These are phyloP conservation scores for Aplodontia rufa DNA, from an alignment of 2,113 vertebrate genomes.

Conservation along the genomic window DNA sequence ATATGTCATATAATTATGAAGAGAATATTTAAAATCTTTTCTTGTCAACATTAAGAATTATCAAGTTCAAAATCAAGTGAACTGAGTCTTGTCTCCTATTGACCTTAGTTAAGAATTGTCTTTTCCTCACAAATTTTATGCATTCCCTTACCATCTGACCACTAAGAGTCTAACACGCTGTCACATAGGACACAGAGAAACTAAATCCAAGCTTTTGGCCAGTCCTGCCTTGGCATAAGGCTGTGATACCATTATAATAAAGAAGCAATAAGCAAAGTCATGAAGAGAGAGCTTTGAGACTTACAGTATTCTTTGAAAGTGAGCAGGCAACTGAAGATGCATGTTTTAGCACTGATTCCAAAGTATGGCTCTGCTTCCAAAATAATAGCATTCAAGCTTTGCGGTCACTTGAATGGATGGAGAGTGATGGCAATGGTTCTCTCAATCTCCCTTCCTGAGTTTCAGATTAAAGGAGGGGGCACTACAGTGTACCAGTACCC, in stretches of 20 bases:
- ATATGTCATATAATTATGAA: not conserved
- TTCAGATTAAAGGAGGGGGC: not conserved
- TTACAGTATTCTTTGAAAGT: not conserved
- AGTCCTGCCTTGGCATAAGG: not conserved
- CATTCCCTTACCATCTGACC: not conserved
- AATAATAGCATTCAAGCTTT: not conserved
- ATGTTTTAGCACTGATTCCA: not conserved
- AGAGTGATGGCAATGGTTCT: not conserved
- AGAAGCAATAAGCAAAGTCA: not conserved
- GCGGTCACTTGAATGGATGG: conserved; percentile 12
- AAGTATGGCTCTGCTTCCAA: not conserved
- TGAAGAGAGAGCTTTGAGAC: not conserved
- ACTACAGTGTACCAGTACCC: not conserved
- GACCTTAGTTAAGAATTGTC: not conserved
- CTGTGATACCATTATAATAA: not conserved
- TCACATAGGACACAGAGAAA: not conserved
- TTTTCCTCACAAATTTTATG: not conserved
- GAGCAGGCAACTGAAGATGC: not conserved
- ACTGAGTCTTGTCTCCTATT: not conserved
- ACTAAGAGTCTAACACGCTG: not conserved
- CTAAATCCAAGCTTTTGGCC: not conserved
- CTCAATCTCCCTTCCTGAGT: not conserved
- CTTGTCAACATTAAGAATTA: not conserved
- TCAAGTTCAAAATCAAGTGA: conserved; percentile 21
- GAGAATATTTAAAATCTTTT: not conserved